Evolutionary conservation across 2,888 invertebrate genomes (phyloP), one percentile per base, ranked within the genome.

Genomic region (Colostygia pectinataria): DNA sequence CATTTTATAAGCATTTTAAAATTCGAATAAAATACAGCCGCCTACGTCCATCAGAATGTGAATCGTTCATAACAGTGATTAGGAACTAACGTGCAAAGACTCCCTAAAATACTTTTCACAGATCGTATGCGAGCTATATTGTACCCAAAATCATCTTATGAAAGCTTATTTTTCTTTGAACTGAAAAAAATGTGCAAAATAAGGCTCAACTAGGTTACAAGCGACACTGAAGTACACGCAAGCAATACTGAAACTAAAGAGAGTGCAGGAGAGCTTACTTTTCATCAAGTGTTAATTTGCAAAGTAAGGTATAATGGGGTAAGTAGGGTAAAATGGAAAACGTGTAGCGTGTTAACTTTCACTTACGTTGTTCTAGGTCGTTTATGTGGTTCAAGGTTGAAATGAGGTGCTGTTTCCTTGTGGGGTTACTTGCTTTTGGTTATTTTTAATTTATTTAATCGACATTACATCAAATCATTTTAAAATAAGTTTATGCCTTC

Each of bases 301-400:
- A 9, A 31, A 40, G 28, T 28, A 29, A 36, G 23, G 36, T 36
- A 28, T 43, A 31, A 20, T 34, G 12, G 33, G 25, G 20, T 28
- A 25, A 20, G 39, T 29, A 15, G 36, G 36, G 25, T 41, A 47
- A 40, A 46, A 47, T 41, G 28, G 40, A 47, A 41, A 47, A 18
- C 25, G 29, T 41, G 48, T 43, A 38, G 49, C 43, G 49, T 49
- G 49, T 24, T 43, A 33, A 34, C 43, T 39, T 49, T 39, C 43
- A 39, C 43, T 49, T 39, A 33, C 33, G 33, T 27, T 27, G 27
- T 37, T 37, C 13, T 47, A 41, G 13, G 48, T 37, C 42, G 32
- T 37, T 24, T 31, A 32, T 23, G 29, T 32, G 42, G 42, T 42
- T 48, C 48, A 48, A 42, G 48, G 48, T 32, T 37, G 9, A 4